Evolutionary conservation across 2,888 invertebrate species (phyloP).

Genomic region (Beris morrisii): DNA sequence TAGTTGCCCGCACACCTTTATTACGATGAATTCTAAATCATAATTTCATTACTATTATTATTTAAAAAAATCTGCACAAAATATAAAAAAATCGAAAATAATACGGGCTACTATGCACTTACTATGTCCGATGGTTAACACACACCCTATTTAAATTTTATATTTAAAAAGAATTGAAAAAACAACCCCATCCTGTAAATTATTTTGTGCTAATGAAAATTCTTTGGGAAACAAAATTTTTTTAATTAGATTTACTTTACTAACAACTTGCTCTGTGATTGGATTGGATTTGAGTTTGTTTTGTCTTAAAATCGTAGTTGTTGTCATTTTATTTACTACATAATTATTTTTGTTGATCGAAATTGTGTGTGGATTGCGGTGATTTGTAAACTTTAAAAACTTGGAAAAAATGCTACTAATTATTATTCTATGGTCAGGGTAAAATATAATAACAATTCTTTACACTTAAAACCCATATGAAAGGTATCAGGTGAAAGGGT

Average conservation of each 20-base stretch:
- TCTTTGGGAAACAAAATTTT: too few species aligned
- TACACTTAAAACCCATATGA: background rate
- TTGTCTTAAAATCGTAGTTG: background rate
- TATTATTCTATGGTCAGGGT: background rate
- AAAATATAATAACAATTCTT: background rate
- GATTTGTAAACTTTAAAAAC: background rate
- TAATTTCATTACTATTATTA: background rate
- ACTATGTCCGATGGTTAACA: conserved; percentile 57
- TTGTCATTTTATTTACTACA: conserved; percentile 4
- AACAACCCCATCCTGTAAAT: too few species aligned
- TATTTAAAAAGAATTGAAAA: background rate
- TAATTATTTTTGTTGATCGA: background rate
- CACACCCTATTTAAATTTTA: conserved; percentile 42
- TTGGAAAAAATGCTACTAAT: background rate
- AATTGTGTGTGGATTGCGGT: background rate
- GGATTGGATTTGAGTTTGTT: background rate
- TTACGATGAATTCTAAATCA: background rate
- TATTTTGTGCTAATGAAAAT: too few species aligned
- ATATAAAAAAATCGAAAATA: background rate
- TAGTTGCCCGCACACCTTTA: conserved; percentile 39
- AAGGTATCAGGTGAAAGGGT: too few species aligned
- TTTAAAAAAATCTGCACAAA: background rate
- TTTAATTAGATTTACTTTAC: too few species aligned
- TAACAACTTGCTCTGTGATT: too few species aligned
- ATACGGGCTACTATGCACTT: conserved; percentile 30